phyloP scores from a whole-genome alignment of 2,888 invertebrate species.

The Palloptera scutellata region DNA sequence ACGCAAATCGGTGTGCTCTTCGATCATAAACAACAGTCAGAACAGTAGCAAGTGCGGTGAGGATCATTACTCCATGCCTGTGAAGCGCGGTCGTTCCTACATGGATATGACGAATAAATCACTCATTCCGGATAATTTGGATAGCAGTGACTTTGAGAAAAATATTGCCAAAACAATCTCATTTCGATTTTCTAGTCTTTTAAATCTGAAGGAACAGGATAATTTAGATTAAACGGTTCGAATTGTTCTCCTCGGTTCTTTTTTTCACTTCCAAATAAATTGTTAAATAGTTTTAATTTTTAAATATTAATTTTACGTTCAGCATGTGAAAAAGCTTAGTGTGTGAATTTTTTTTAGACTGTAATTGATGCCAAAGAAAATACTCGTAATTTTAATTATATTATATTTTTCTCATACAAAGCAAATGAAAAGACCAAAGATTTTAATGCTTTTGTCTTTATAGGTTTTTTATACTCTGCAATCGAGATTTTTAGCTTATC shows the following conservation, averaged over 20 bases:
- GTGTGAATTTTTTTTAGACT: constrained; percentile 1
- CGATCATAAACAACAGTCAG: constrained; percentile 20
- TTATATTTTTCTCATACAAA: neutral
- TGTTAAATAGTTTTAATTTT: constrained; percentile 32
- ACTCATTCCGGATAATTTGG: constrained; percentile 59
- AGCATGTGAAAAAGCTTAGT: neutral
- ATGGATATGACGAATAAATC: constrained; percentile 62
- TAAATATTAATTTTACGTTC: neutral
- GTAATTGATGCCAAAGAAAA: constrained; percentile 16
- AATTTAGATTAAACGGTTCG: neutral
- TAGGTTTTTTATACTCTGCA: too few relatives aligned
- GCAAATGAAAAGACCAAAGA: too few relatives aligned
- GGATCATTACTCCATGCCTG: constrained; percentile 58
- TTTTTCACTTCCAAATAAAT: constrained; percentile 11
- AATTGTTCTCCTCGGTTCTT: neutral
- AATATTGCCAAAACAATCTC: constrained; percentile 63
- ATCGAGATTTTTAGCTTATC: too few relatives aligned
- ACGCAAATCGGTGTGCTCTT: constrained; percentile 49
- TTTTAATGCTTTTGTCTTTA: too few relatives aligned
- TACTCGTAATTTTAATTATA: constrained; percentile 3
- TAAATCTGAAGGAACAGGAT: constrained; percentile 59
- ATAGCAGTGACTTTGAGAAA: constrained; percentile 61
- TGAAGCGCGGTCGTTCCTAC: constrained; percentile 61
- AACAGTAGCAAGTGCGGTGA: constrained; percentile 39
- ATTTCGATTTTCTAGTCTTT: constrained; percentile 62